Evolutionary conservation across 2,113 vertebrate species (phyloP), one percentile per base, ranked within the genome.

Genomic region (Nothocercus julius): DNA sequence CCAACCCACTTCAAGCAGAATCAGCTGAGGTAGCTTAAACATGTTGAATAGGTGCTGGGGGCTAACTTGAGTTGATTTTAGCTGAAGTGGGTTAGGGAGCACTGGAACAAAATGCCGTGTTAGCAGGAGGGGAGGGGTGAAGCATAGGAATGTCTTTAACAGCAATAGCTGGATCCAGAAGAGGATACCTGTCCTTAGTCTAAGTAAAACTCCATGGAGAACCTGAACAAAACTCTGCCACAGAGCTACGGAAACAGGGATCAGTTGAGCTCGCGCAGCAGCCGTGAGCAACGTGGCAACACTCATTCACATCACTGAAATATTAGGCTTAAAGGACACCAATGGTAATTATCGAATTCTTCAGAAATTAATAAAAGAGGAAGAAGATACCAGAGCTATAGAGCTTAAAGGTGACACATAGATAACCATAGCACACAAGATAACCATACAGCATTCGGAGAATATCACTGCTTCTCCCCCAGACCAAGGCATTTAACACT

Each of bases 1-100:
- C 83, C 93, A 88, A 88, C 80, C 92, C 73, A 91, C 88, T 94
- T 94, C 56, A 86, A 93, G 89, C 56, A 86, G 69, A 87, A 90
- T 94, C 86, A 87, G 66, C 83, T 89, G 90, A 95, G 73, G 45
- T 34, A 45, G 67, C 94, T 95, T 73, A 88, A 94, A 74, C 87
- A 78, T 75, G 83, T 63, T 86, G 77, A 90, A 67, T 15, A 72
- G 62, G 34, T 75, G 27, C 64, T 59, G 7, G 44, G 68, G 1
- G 6, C 30, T 77, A 53, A 82, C 58, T 76, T 76, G 42, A 45
- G 32, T 84, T 78, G 89, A 72, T 90, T 94, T 36, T 79, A 58
- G 69, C 86, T 93, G 73, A 90, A 92, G 90, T 92, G 66, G 83
- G 81, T 89, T 88, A 89, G 91, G 83, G 78, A 87, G 62, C 7